phyloP scores from a whole-genome alignment of 2,113 vertebrate genomes.

The Alligator sinensis region DNA sequence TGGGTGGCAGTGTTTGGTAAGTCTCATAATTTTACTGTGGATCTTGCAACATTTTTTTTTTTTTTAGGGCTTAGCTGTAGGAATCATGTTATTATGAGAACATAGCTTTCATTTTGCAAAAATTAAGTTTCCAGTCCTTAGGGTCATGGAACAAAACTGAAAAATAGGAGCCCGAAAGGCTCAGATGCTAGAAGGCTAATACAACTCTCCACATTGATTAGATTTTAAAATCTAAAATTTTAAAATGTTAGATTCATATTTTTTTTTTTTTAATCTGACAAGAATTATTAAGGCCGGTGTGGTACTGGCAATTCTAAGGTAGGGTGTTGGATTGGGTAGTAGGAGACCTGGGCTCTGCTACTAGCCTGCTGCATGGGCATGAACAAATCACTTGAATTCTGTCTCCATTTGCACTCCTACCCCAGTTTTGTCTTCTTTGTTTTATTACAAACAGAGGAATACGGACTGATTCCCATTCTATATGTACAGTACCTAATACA shows the following conservation, averaged over 20 bases:
- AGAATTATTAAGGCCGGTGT: neutral
- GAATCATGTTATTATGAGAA: too few relatives aligned
- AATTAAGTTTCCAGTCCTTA: neutral
- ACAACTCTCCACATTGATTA: neutral
- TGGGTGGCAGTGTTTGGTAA: neutral
- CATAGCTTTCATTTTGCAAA: too few relatives aligned
- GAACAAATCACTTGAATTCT: neutral
- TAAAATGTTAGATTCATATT: neutral
- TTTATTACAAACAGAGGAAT: too few relatives aligned
- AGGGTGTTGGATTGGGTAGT: neutral
- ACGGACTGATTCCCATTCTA: too few relatives aligned
- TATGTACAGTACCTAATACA: too few relatives aligned
- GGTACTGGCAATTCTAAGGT: neutral
- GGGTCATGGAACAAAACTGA: neutral
- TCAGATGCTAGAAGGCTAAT: too few relatives aligned
- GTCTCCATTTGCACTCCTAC: neutral
- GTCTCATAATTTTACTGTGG: neutral
- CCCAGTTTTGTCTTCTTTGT: too few relatives aligned
- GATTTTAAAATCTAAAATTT: neutral
- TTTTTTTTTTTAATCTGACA: neutral
- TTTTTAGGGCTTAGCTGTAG: neutral
- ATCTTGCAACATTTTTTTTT: neutral
- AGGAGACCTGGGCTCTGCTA: neutral
- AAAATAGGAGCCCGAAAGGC: neutral
- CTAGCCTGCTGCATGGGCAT: neutral